Conservation (phyloP, 2,888 invertebrate genomes). For the Drosophila melanosoma region DNA sequence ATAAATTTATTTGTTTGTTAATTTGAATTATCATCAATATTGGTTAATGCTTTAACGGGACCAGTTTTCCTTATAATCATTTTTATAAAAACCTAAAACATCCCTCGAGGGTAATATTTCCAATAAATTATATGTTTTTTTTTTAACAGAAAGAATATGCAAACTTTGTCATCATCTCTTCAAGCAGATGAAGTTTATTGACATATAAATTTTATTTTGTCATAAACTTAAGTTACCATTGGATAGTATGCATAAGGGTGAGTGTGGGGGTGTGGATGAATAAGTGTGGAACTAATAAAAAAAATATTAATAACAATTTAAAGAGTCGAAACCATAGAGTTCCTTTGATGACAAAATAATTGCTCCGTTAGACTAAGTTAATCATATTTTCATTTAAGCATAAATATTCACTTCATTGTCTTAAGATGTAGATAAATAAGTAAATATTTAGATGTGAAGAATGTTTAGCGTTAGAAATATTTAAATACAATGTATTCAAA, state of each 20-base stretch:
- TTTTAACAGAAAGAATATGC: not conserved
- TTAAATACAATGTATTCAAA: constrained; percentile 61
- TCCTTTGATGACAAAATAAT: constrained; percentile 54
- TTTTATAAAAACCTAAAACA: not conserved
- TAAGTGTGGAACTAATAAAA: constrained; percentile 17
- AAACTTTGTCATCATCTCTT: constrained; percentile 3
- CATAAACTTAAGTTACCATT: constrained; percentile 29
- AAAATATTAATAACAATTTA: constrained; percentile 18
- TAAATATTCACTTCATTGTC: constrained; percentile 14
- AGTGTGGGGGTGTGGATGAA: not conserved
- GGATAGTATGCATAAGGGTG: not conserved
- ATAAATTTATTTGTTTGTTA: not conserved
- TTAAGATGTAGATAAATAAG: constrained; percentile 30
- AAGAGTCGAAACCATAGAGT: constrained; percentile 37
- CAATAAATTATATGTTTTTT: not conserved
- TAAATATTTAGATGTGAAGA: constrained; percentile 9
- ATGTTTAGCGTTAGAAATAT: constrained; percentile 39
- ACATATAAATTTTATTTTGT: constrained; percentile 22
- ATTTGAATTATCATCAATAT: not conserved
- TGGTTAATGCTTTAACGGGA: constrained; percentile 41
- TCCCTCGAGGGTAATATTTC: not conserved
- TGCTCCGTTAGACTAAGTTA: constrained; percentile 36
- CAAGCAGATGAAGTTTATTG: constrained; percentile 9
- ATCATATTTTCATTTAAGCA: constrained; percentile 13
- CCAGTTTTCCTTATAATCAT: constrained; percentile 41